Base-by-base conservation (phyloP, 2,113 vertebrate genomes). In the Romanogobio albipinnatus region DNA sequence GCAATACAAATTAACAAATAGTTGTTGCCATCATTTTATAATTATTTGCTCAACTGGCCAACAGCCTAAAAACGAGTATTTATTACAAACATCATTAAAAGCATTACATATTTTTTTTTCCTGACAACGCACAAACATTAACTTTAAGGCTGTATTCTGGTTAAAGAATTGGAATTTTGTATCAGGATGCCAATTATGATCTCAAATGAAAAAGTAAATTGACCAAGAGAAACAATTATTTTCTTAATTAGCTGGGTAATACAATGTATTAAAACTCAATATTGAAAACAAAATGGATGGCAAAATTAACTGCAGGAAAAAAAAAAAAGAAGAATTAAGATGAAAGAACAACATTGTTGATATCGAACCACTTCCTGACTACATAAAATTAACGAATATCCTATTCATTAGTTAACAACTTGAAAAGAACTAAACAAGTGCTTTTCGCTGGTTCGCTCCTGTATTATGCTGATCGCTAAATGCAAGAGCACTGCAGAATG, bases 171-270 rank as follows among this genome's bases (percentile, higher is more conserved):
- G 0, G 8, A 22, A 39, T 47, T 45, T 24, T 24, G 22, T 73
- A 45, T 47, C 11, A 1, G 13, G 43, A 24, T 49, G 43, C 70
- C 43, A 74, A 74, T 74, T 74, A 74, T 24, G 45, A 26, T 24
- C 74, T 33, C 15, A 76, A 76, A 76, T 76, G 49, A 74, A 76
- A 76, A 76, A 75, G 47, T 53, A 75, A 76, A 53, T 76, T 51
- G 47, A 19, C 26, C 26, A 53, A 29, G 73, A 49, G 3, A 33
- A 76, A 76, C 47, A 10, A 76, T 76, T 51, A 24, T 75, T 39
- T 19, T 76, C 49, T 56, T 53, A 76, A 76, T 76, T 76, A 33
- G 49, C 26, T 76, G 74, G 9, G 22, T 4, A 49, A 56, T 53
- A 33, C 26, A 53, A 17, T 14, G 1, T 47, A 59, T 7, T 14